phyloP scores from a whole-genome alignment of 2,797 vertebrate species.

The Halcyon leucocephala region DNA sequence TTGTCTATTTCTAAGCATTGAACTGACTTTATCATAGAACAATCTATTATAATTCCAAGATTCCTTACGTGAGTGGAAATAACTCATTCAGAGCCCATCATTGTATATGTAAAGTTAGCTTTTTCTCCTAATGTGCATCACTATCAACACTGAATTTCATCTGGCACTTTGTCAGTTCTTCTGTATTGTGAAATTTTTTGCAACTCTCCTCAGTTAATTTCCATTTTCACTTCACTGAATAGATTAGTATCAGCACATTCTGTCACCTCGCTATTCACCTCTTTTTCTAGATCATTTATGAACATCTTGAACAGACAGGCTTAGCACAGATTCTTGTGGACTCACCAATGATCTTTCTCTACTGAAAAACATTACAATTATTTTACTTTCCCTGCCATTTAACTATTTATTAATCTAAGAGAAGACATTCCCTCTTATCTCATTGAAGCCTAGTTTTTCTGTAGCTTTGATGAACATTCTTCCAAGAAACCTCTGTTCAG shows the following conservation, averaged over 20 bases:
- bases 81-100: background rate
- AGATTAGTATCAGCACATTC: background rate
- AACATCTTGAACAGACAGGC: background rate
- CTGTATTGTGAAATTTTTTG: background rate
- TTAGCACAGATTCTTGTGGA: background rate
- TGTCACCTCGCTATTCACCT: background rate
- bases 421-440: background rate
- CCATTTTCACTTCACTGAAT: background rate
- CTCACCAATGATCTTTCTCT: background rate
- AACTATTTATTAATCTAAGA: background rate
- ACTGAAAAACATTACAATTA: background rate
- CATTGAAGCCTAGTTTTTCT: background rate
- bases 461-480: background rate
- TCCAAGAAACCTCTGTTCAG: background rate
- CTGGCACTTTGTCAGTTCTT: background rate
- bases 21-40: background rate
- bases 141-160: background rate
- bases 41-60: background rate
- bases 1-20: background rate
- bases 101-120: background rate
- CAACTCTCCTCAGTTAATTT: background rate
- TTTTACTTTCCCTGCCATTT: background rate
- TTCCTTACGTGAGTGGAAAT: background rate
- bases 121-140: background rate
- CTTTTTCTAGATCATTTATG: slow-evolving; percentile 1